These are phyloP conservation scores for Sinocyclocheilus anophthalmus DNA, from an alignment of 2,113 vertebrate species.

Conservation along the genomic window DNA sequence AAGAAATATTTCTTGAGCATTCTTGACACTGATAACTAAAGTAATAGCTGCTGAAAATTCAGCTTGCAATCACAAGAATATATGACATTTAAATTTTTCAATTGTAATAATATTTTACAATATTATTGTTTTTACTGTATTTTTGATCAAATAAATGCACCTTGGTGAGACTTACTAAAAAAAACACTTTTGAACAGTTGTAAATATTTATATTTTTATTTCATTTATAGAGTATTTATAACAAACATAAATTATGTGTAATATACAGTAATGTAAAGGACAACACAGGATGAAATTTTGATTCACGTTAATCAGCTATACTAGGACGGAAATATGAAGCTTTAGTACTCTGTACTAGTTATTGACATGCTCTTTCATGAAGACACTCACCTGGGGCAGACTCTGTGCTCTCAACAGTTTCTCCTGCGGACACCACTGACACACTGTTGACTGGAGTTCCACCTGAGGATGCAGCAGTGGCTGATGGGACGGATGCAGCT, in stretches of 20 bases:
- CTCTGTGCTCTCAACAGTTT: constrained; percentile 77
- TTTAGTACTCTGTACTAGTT: not conserved
- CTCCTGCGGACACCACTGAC: constrained; percentile 85
- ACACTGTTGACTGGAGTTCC: constrained; percentile 79
- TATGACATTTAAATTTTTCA: no score
- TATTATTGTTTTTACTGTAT: no score
- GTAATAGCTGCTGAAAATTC: no score
- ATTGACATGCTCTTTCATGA: not conserved
- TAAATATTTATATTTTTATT: not conserved
- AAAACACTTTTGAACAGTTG: no score
- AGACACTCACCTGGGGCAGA: constrained; percentile 72
- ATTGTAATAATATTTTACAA: no score
- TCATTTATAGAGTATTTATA: not conserved
- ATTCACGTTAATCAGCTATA: not conserved
- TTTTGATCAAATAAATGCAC: no score
- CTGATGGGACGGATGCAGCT: constrained; percentile 64
- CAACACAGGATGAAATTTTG: not conserved
- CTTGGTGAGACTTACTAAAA: no score
- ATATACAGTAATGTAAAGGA: no score
- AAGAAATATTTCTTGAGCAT: no score
- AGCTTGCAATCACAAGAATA: no score
- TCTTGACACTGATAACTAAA: no score
- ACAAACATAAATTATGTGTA: not conserved
- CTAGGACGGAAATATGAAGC: not conserved
- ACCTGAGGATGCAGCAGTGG: constrained; percentile 62